Percentiles rank a stretch among this genome's conserved stretches.
These are phyloP conservation scores for Ornithorhynchus anatinus DNA, from an alignment of 2,113 vertebrate species.

Conservation along the genomic window DNA sequence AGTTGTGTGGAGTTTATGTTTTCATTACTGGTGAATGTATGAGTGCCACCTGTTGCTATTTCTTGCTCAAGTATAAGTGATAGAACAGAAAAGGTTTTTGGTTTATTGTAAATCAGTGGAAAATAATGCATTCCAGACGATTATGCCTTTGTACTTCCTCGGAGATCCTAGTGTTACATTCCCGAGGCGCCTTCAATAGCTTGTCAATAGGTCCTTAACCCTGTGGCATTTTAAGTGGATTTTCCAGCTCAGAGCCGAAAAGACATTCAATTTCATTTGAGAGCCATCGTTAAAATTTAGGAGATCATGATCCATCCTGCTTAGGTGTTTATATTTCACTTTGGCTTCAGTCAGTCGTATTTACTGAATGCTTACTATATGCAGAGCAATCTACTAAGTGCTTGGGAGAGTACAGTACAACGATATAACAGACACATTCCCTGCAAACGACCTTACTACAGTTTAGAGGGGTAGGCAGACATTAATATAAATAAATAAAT, in stretches of 20 bases:
- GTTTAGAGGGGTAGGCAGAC: no score
- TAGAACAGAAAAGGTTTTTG: conserved; percentile 4
- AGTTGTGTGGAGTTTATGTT: not conserved
- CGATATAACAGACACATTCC: no score
- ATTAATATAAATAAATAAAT: no score
- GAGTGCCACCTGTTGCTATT: not conserved
- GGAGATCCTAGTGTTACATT: not conserved
- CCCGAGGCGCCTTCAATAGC: conserved; percentile 43
- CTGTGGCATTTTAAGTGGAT: conserved; percentile 27
- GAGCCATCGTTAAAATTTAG: not conserved
- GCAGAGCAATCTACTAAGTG: no score
- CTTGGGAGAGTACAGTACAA: no score
- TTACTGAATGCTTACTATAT: no score
- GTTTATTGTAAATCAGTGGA: not conserved
- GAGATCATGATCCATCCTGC: not conserved
- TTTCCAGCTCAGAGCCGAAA: conserved; percentile 42
- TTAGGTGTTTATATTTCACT: not conserved
- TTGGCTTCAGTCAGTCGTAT: no score
- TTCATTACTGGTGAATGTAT: not conserved
- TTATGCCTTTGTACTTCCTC: not conserved
- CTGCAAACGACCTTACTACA: no score
- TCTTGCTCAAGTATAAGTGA: conserved; percentile 4
- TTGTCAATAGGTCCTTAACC: conserved; percentile 27
- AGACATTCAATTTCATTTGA: not conserved
- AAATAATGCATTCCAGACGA: conserved; percentile 17